Conservation (phyloP, 2,888 invertebrate species). For the Aethes cnicana region DNA sequence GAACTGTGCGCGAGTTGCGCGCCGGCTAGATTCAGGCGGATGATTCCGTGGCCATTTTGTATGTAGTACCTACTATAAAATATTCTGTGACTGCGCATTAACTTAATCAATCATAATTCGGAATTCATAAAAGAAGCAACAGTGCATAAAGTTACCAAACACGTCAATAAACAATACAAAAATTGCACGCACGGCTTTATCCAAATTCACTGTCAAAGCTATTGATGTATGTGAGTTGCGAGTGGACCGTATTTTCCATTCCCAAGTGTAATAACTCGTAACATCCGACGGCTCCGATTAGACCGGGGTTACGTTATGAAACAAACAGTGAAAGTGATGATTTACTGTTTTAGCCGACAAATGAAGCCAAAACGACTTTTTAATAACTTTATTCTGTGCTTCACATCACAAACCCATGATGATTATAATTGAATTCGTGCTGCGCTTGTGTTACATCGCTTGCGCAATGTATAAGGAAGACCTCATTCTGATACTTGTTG, state of each 20-base stretch:
- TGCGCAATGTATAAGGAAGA: conserved; percentile 14
- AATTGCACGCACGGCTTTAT: conserved; percentile 5
- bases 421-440: conserved; percentile 40
- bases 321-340: conserved; percentile 59
- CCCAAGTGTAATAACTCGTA: conserved; percentile 37
- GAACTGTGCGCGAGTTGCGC: no score
- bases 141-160: no score
- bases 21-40: no score
- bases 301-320: conserved; percentile 48
- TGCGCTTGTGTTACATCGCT: conserved; percentile 27
- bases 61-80: no score
- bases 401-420: conserved; percentile 33
- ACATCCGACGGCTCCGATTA: conserved; percentile 48
- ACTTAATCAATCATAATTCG: no score
- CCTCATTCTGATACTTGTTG: conserved; percentile 12
- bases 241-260: conserved; percentile 15
- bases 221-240: conserved; percentile 19
- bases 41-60: no score
- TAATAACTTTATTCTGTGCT: conserved; percentile 47
- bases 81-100: no score
- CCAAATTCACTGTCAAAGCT: conserved; percentile 16
- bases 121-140: no score
- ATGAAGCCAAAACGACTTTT: conserved; percentile 49
- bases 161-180: not conserved
- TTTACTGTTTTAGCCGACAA: conserved; percentile 47